Evolutionary conservation across 2,113 vertebrate species (phyloP).

Genomic region (Syngnathus floridae): DNA sequence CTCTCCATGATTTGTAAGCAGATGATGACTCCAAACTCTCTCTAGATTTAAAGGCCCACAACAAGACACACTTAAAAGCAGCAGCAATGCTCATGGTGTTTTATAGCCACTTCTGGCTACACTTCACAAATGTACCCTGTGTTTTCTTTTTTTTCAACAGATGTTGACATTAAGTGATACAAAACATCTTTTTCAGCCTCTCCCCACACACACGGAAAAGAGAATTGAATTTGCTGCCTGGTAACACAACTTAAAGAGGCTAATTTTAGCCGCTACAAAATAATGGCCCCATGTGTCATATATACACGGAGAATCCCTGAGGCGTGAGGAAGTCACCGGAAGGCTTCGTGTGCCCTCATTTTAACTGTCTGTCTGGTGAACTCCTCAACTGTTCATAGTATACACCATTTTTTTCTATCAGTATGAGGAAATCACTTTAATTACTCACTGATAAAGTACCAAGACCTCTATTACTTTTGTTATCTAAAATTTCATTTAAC

Average conservation of each 20-base stretch:
- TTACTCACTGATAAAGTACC: too few relatives aligned
- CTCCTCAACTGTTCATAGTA: neutral
- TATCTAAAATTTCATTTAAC: too few relatives aligned
- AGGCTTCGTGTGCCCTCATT: constrained; percentile 2
- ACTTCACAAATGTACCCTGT: neutral
- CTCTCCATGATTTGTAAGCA: neutral
- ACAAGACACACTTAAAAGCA: neutral
- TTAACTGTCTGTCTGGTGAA: constrained; percentile 2
- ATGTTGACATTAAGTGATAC: neutral
- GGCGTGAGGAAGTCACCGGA: constrained; percentile 5
- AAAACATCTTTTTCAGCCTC: neutral
- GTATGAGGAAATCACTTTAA: too few relatives aligned
- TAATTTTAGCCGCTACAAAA: constrained; percentile 4
- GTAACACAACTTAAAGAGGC: neutral
- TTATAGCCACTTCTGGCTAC: constrained; percentile 1
- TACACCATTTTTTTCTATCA: too few relatives aligned
- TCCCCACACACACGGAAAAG: neutral
- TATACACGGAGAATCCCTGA: neutral
- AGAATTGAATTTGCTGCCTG: constrained; percentile 1
- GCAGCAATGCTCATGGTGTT: neutral
- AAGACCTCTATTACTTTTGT: too few relatives aligned
- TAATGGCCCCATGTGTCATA: constrained; percentile 4
- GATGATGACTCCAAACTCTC: neutral
- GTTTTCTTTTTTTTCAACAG: constrained; percentile 4
- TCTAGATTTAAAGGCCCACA: neutral